A percentile compares a stretch with the other conserved stretches of the same genome.
Evolutionary conservation across 2,113 vertebrate genomes (phyloP).

Genomic region (Trochalopteron elliotii): DNA sequence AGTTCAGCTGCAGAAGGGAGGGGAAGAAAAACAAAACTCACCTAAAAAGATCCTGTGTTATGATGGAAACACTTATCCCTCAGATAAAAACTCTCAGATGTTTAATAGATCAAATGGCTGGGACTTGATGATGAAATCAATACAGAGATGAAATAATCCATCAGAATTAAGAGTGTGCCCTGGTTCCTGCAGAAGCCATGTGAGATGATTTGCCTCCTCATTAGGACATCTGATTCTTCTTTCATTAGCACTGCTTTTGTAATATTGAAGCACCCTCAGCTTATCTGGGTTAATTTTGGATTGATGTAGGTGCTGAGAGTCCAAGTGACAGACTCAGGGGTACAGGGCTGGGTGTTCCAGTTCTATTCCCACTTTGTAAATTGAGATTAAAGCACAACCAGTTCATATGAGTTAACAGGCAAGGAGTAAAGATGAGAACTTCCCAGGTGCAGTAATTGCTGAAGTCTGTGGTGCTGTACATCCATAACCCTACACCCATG

Average conservation of each 20-base stretch:
- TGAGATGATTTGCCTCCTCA: neutral
- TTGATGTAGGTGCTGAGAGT: neutral
- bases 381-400: neutral
- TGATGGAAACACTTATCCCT: neutral
- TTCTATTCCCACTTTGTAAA: neutral
- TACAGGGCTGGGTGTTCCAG: neutral
- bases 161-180: neutral
- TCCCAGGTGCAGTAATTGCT: neutral
- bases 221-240: neutral
- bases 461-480: neutral
- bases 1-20: neutral
- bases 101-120: constrained; percentile 34
- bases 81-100: neutral
- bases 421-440: neutral
- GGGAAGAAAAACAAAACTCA: neutral
- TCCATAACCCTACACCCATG: neutral
- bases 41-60: neutral
- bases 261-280: neutral
- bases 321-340: neutral
- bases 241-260: neutral
- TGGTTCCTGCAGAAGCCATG: neutral
- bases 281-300: neutral
- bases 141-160: constrained; percentile 13
- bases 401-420: neutral
- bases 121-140: constrained; percentile 9